Evolutionary conservation across 1,140 invertebrate genomes (phyloP), one percentile per base, ranked within the genome.

Genomic region (Dryas iulia): DNA sequence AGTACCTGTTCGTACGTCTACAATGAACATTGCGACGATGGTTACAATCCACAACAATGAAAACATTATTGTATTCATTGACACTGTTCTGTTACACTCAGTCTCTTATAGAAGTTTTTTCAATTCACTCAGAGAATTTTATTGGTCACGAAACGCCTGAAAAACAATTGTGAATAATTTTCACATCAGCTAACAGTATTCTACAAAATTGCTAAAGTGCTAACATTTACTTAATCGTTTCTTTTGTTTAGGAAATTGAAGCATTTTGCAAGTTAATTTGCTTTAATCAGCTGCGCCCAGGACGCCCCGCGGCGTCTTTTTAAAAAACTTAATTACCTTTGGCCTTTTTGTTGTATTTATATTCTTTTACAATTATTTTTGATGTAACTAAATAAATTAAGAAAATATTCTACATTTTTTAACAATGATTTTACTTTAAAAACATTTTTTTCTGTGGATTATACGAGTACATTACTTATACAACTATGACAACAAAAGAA

Each of bases 1-100:
- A 52, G 84, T 77, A 5, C 79, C 81, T 12, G 78, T 87, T 58
- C 81, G 73, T 28, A 83, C 76, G 65, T 87, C 83, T 31, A 81
- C 69, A n/a, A 81, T 73, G 25, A 88, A 69, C n/a, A 87, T 59
- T 21, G 76, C 71, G 23, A 86, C 53, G 26, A 82, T 66, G 62
- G 78, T 80, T 57, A 82, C 65, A 57, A 79, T 76, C 76, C 79
- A 83, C 76, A 82, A 56, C 21, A 64, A 33, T 1, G 72, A 72
- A 68, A 58, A 69, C 78, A 81, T 80, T 63, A 71, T 76, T 60
- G 66, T 63, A 60, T 59, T 69, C 52, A 63, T 61, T 33, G 28
- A 1, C 8, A 30, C 21, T 47, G 23, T 23, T 26, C 25, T 14
- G n/a, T 67, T 7, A 30, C 39, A 54, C 23, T 67, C 23, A 18